Evolutionary conservation across 2,888 invertebrate genomes (phyloP), one percentile per base, ranked within the genome.

Genomic region (Drosophila mayaguana): DNA sequence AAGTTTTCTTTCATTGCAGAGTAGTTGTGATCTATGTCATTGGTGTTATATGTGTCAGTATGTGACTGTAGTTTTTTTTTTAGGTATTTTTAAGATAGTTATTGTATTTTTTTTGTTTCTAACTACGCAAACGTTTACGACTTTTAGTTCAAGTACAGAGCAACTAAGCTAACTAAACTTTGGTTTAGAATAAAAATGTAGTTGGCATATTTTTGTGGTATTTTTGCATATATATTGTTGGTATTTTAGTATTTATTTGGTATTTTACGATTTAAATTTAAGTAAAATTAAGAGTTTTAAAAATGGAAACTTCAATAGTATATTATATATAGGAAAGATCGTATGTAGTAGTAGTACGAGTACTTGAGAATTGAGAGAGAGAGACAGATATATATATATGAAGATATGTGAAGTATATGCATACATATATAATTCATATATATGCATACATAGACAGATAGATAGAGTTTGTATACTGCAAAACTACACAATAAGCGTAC

Each of bases 401-500:
- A 61, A 60, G 42, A 72, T 67, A 73, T 73, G 63, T 66, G 66
- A 61, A 57, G 36, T 46, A 14, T 38, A 63, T 28, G 51, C 50
- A 43, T 45, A 25, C n/a, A n/a, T 46, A 16, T 1, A 28, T 28
- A 28, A 9, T 28, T 28, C 8, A 28, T 28, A 16, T 48, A 6
- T 22, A 28, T 46, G 16, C 18, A 1, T 65, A 43, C 73, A 64
- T 72, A 63, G 56, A 63, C 62, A 72, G 56, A 63, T 63, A 72
- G 84, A 56, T 72, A 69, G 67, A 69, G 51, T 70, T 83, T 67
- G 68, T 66, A 69, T 69, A 71, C 81, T 79, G 72, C 66, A 78
- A 84, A 80, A 81, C 88, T 86, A 86, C 90, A 89, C 83, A 88
- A 77, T 67, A 85, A 83, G 88, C 83, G 66, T 85, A 82, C 86